phyloP scores from a whole-genome alignment of 2,113 vertebrate species.

The Protomyctophum bolini region DNA sequence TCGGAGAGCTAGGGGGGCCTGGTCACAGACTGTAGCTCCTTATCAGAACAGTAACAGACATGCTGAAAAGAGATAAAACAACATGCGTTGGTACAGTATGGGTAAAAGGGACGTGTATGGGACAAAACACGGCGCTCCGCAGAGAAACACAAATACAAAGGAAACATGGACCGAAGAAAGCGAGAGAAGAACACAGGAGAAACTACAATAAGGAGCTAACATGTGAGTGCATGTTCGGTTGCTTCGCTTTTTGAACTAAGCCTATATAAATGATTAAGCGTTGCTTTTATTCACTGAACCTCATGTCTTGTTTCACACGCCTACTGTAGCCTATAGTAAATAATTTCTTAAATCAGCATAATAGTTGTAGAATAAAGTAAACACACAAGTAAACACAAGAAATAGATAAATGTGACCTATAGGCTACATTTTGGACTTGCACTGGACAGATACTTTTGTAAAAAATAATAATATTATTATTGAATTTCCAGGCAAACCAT shows the following conservation, averaged over 20 bases:
- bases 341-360: no score
- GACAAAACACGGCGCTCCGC: slow-evolving; percentile 9
- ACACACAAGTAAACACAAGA: no score
- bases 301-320: no score
- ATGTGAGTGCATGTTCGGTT: slow-evolving; percentile 55
- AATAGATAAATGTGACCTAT: no score
- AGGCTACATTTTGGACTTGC: no score
- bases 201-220: slow-evolving; percentile 40
- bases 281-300: no score
- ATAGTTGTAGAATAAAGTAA: no score
- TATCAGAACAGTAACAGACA: slow-evolving; percentile 72
- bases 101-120: slow-evolving; percentile 24
- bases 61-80: slow-evolving; percentile 52
- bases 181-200: slow-evolving; percentile 4
- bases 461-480: no score
- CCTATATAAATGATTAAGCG: neutral
- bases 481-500: no score
- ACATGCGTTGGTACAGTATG: slow-evolving; percentile 25
- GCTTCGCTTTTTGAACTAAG: neutral
- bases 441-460: no score
- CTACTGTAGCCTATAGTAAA: no score
- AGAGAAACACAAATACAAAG: slow-evolving; percentile 18
- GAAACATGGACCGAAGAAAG: slow-evolving; percentile 42
- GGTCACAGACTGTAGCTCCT: slow-evolving; percentile 35
- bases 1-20: neutral